Conservation (phyloP, 2,113 vertebrate genomes). For the Rousettus leschenaultii region DNA sequence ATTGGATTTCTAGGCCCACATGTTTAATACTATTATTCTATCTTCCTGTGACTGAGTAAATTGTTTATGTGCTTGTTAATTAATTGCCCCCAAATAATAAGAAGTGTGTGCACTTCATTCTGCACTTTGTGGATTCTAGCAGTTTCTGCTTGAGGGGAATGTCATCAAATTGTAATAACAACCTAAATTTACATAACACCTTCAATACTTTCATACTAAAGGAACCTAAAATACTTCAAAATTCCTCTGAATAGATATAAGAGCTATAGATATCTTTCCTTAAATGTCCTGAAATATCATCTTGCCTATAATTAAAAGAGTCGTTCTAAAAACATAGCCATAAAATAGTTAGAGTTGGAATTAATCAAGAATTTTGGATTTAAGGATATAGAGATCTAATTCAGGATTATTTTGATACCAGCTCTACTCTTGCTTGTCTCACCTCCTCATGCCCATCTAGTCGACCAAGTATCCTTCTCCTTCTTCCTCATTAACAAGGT, state of each 20-base stretch:
- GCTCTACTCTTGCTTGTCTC: not conserved
- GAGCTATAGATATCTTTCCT: constrained; percentile 57
- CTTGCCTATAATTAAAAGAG: constrained; percentile 47
- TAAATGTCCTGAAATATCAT: constrained; percentile 54
- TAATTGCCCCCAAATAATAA: constrained; percentile 48
- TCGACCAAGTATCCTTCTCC: not conserved
- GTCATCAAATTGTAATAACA: constrained; percentile 54
- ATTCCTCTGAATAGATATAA: constrained; percentile 47
- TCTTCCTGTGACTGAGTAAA: constrained; percentile 40
- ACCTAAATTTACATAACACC: constrained; percentile 50
- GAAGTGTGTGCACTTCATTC: not conserved
- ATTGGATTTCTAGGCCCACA: not conserved
- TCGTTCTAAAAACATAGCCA: constrained; percentile 54
- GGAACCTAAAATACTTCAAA: constrained; percentile 48
- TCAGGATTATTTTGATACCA: not conserved
- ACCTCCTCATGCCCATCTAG: not conserved
- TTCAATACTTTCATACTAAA: constrained; percentile 52
- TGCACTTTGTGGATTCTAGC: constrained; percentile 45
- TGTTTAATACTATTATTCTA: constrained; percentile 33
- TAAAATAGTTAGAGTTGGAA: constrained; percentile 7
- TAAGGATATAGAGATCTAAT: not conserved
- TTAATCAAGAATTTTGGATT: constrained; percentile 4
- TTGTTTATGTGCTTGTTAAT: constrained; percentile 55
- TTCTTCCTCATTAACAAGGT: not conserved
- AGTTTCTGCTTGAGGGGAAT: constrained; percentile 51